A percentile compares a stretch with the other conserved stretches of the same genome.
These are phyloP conservation scores for Drosophila longiperda DNA, from an alignment of 2,888 invertebrate species.

Conservation along the genomic window DNA sequence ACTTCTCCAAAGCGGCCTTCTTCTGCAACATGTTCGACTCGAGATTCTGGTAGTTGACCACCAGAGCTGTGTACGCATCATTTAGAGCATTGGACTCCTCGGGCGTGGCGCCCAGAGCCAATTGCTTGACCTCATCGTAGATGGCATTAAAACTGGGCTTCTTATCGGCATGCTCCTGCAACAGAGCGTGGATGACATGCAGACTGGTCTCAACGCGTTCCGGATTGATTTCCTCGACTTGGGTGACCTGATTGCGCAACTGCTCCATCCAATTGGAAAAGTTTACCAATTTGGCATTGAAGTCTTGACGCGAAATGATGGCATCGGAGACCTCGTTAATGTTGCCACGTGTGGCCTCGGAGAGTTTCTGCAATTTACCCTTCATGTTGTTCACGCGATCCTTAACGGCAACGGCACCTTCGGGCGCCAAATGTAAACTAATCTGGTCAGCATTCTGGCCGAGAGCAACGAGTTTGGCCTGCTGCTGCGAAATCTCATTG, in stretches of 20 bases:
- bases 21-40: slow-evolving; percentile 91
- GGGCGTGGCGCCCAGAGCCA: slow-evolving; percentile 89
- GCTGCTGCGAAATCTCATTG: slow-evolving; percentile 94
- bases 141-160: slow-evolving; percentile 91
- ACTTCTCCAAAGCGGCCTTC: slow-evolving; percentile 91
- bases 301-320: slow-evolving; percentile 92
- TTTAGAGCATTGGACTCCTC: slow-evolving; percentile 91
- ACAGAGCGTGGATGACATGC: slow-evolving; percentile 91
- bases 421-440: slow-evolving; percentile 90
- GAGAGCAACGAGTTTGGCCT: slow-evolving; percentile 91
- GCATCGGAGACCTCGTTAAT: slow-evolving; percentile 93
- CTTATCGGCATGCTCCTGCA: slow-evolving; percentile 94
- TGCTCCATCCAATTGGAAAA: slow-evolving; percentile 93
- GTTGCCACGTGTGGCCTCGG: slow-evolving; percentile 90
- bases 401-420: slow-evolving; percentile 90
- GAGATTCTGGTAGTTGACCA: slow-evolving; percentile 91
- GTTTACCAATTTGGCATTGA: slow-evolving; percentile 91
- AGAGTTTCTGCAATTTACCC: slow-evolving; percentile 89
- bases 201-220: slow-evolving; percentile 92
- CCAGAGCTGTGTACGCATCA: slow-evolving; percentile 91
- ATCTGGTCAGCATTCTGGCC: slow-evolving; percentile 93
- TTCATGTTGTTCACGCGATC: slow-evolving; percentile 91
- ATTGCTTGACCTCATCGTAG: slow-evolving; percentile 92
- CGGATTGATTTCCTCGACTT: slow-evolving; percentile 92
- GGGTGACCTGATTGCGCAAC: slow-evolving; percentile 89